Conservation (phyloP, 2,113 vertebrate genomes). For the Calonectris borealis region DNA sequence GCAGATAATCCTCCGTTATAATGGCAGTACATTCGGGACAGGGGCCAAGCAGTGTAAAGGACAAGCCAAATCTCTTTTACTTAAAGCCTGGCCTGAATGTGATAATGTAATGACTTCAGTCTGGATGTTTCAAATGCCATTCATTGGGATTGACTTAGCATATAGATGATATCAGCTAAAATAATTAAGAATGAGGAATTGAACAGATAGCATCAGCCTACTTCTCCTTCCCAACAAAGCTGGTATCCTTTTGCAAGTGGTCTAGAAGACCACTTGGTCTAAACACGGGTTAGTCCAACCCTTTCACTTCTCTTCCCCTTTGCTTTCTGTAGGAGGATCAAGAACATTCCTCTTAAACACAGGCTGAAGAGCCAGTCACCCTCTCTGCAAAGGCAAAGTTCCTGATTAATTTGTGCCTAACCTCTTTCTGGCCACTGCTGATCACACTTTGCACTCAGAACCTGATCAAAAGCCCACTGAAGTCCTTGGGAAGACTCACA, state of each 20-base stretch:
- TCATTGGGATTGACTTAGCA: not conserved
- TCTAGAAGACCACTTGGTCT: not conserved
- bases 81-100: conserved; percentile 27
- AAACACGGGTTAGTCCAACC: not conserved
- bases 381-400: not conserved
- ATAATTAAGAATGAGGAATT: not conserved
- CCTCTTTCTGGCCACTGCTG: not conserved
- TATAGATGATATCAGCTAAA: not conserved
- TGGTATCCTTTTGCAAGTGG: not conserved
- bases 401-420: not conserved
- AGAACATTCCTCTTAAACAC: not conserved
- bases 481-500: not conserved
- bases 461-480: not conserved
- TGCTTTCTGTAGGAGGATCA: not conserved
- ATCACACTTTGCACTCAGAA: not conserved
- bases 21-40: not conserved
- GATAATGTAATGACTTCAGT: conserved; percentile 30
- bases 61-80: conserved; percentile 49
- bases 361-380: not conserved
- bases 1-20: conserved; percentile 16
- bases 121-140: not conserved
- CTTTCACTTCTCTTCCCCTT: not conserved
- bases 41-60: conserved; percentile 26
- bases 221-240: not conserved
- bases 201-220: not conserved